Evolutionary conservation across 2,113 vertebrate species (phyloP).

Genomic region (Gymnorhina tibicen): DNA sequence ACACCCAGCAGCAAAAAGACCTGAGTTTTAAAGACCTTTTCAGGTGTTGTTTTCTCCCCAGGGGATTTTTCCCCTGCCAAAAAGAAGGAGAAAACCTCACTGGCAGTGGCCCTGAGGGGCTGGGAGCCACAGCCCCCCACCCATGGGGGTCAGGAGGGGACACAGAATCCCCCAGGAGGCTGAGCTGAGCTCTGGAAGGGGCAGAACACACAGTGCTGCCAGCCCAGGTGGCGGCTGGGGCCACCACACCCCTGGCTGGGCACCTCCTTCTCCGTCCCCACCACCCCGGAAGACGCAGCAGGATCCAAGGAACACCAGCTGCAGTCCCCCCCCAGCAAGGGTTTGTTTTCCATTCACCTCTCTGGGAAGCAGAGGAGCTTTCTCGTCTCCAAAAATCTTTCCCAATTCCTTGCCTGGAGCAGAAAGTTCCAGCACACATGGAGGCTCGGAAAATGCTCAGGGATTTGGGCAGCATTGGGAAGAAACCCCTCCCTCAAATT

Average conservation of each 20-base stretch:
- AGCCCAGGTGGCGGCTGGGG: not conserved
- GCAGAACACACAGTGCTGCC: not conserved
- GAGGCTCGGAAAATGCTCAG: rapidly evolving
- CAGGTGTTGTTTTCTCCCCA: not conserved
- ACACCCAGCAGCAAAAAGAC: not conserved
- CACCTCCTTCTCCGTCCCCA: not conserved
- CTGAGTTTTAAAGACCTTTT: not conserved
- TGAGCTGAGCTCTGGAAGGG: not conserved
- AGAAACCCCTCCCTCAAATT: not conserved
- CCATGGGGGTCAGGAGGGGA: not conserved
- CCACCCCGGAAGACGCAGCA: rapidly evolving
- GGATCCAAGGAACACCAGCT: not conserved
- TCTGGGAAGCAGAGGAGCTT: not conserved
- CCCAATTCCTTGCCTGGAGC: not conserved
- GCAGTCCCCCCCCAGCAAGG: not conserved
- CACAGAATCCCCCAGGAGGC: not conserved
- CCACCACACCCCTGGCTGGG: not conserved
- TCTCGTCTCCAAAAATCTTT: not conserved
- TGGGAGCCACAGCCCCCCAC: not conserved
- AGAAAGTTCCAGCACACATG: not conserved
- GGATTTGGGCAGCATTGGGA: not conserved
- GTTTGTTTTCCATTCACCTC: not conserved
- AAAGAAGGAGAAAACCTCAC: not conserved
- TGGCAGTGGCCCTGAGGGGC: rapidly evolving
- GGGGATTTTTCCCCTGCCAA: not conserved